Percentiles rank a stretch among this genome's conserved stretches.
Conservation (phyloP, 2,888 invertebrate species). For the Pocota personata region DNA sequence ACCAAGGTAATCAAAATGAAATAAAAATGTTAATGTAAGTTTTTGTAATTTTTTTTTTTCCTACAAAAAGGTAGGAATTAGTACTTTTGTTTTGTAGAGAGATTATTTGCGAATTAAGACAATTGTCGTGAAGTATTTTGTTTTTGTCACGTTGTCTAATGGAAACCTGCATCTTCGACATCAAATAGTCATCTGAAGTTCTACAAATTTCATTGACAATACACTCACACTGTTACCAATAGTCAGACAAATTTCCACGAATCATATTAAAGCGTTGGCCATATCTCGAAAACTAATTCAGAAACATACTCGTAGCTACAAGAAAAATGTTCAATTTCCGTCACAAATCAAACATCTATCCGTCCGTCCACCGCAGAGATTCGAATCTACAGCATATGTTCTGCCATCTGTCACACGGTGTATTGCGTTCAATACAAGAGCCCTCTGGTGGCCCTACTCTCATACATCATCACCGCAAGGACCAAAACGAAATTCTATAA, state of each 20-base stretch:
- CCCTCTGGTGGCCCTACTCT: background rate
- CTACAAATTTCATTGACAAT: background rate
- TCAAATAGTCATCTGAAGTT: background rate
- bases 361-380: background rate
- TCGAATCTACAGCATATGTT: background rate
- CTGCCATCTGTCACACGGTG: constrained; percentile 9
- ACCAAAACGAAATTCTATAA: constrained; percentile 21
- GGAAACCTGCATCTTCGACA: too few relatives aligned
- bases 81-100: background rate
- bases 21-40: constrained; percentile 67
- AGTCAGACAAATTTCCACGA: background rate
- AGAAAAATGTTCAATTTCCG: background rate
- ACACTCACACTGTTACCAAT: background rate
- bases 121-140: too few relatives aligned
- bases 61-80: background rate
- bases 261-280: background rate
- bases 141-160: too few relatives aligned
- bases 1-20: constrained; percentile 69
- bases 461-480: background rate
- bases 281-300: background rate
- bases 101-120: background rate
- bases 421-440: too few relatives aligned
- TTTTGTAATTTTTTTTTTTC: constrained; percentile 2
- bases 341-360: background rate
- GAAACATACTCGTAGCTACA: background rate